Percentiles rank a stretch among this genome's conserved stretches.
phyloP scores from a whole-genome alignment of 2,113 vertebrate species.

The Scomber japonicus region DNA sequence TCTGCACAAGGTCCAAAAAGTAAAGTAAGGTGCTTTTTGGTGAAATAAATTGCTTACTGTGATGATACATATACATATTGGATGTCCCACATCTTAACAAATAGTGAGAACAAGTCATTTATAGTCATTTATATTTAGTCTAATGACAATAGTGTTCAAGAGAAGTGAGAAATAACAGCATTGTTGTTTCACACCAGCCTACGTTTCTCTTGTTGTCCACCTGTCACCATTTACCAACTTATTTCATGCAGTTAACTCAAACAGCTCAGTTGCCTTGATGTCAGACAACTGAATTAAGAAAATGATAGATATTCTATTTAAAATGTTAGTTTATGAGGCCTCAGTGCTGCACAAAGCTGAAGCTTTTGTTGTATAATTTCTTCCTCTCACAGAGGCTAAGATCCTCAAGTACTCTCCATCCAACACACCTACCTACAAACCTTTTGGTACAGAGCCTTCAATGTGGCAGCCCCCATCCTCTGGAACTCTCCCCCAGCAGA shows the following conservation, averaged over 20 bases:
- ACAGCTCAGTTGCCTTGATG: conserved; percentile 43
- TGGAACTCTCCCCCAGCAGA: too few relatives aligned
- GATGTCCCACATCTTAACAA: conserved; percentile 20
- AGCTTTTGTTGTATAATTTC: too few relatives aligned
- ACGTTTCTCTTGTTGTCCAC: conserved; percentile 66
- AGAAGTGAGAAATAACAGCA: conserved; percentile 59
- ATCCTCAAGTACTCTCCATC: too few relatives aligned
- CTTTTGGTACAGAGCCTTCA: too few relatives aligned
- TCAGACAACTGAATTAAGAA: conserved; percentile 34
- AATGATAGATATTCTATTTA: background rate
- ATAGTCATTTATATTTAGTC: conserved; percentile 36
- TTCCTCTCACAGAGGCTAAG: too few relatives aligned
- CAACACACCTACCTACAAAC: too few relatives aligned
- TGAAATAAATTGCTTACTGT: conserved; percentile 3
- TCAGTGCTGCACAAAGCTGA: background rate
- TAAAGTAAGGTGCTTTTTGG: background rate
- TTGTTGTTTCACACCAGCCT: conserved; percentile 74
- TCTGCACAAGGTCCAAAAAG: background rate
- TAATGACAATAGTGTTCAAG: conserved; percentile 40
- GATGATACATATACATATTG: conserved; percentile 38
- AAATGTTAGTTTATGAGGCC: background rate
- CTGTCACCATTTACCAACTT: conserved; percentile 54
- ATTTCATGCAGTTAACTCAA: conserved; percentile 51
- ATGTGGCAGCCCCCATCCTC: too few relatives aligned
- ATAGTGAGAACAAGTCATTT: conserved; percentile 13